phyloP scores from a whole-genome alignment of 2,888 invertebrate genomes.

The Bhutanitis thaidina region DNA sequence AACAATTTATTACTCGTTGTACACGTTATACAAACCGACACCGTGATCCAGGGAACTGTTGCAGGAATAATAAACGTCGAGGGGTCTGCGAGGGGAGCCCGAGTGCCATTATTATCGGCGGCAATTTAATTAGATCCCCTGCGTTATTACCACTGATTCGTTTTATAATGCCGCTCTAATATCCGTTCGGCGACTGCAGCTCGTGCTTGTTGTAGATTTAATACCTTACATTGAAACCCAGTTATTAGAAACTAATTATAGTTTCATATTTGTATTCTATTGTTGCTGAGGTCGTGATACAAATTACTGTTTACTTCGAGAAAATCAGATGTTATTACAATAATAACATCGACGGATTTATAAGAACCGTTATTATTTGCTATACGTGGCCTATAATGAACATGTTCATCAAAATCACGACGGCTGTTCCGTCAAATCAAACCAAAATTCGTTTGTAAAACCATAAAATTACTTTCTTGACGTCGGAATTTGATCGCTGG shows the following conservation, averaged over 20 bases:
- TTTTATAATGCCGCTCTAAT: slow-evolving; percentile 71
- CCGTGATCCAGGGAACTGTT: slow-evolving; percentile 47
- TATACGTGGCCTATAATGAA: slow-evolving; percentile 11
- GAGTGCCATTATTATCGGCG: slow-evolving; percentile 75
- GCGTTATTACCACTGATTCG: slow-evolving; percentile 75
- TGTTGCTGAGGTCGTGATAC: slow-evolving; percentile 28
- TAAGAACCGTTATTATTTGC: not conserved
- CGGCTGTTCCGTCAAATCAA: slow-evolving; percentile 24
- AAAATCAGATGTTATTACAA: slow-evolving; percentile 24
- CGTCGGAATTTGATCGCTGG: slow-evolving; percentile 68
- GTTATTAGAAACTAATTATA: slow-evolving; percentile 41
- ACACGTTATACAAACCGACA: slow-evolving; percentile 28
- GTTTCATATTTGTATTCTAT: slow-evolving; percentile 24
- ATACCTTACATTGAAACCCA: slow-evolving; percentile 45
- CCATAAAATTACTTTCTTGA: slow-evolving; percentile 76
- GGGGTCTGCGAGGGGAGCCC: slow-evolving; percentile 67
- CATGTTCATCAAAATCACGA: slow-evolving; percentile 24
- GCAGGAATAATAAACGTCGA: slow-evolving; percentile 73
- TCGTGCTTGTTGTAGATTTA: slow-evolving; percentile 39
- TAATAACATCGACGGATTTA: slow-evolving; percentile 26
- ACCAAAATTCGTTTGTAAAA: slow-evolving; percentile 64
- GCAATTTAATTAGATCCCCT: slow-evolving; percentile 79
- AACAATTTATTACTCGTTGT: slow-evolving; percentile 16
- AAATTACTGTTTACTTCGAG: slow-evolving; percentile 28
- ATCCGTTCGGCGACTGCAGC: slow-evolving; percentile 43